Percentiles rank a stretch among this genome's conserved stretches.
Evolutionary conservation across 2,797 vertebrate genomes (phyloP).

Genomic region (Pteronotus mesoamericanus): DNA sequence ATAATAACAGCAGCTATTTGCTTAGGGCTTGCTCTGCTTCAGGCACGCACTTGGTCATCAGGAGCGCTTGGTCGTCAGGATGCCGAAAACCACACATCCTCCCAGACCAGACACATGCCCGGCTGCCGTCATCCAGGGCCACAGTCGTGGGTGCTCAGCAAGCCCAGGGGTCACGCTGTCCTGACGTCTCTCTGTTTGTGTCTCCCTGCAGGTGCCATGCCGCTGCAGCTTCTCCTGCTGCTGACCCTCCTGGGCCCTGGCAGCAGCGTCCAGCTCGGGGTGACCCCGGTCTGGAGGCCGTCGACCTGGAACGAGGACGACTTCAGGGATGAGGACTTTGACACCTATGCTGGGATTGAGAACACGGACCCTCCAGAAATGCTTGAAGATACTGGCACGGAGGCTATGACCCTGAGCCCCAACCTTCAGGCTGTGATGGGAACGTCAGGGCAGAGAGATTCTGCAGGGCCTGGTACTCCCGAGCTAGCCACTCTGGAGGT

Average conservation of each 20-base stretch:
- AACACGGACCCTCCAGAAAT: background rate
- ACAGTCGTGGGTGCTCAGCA: accelerated
- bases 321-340: accelerated
- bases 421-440: accelerated
- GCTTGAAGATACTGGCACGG: accelerated
- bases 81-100: too few species aligned
- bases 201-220: constrained; percentile 57
- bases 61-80: accelerated
- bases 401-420: accelerated
- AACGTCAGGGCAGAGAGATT: accelerated
- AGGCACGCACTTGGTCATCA: accelerated
- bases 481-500: background rate
- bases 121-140: background rate
- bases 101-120: background rate
- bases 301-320: too few species aligned
- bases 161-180: background rate
- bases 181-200: background rate
- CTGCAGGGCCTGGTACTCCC: background rate
- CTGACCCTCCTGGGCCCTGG: background rate
- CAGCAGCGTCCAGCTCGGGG: background rate
- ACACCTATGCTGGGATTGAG: accelerated
- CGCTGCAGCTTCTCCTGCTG: constrained; percentile 13
- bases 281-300: too few species aligned
- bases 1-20: accelerated
- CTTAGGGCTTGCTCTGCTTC: background rate